A percentile compares a stretch with the other conserved stretches of the same genome.
These are phyloP conservation scores for Criorhina ranunculi DNA, from an alignment of 2,888 invertebrate genomes.

Conservation along the genomic window DNA sequence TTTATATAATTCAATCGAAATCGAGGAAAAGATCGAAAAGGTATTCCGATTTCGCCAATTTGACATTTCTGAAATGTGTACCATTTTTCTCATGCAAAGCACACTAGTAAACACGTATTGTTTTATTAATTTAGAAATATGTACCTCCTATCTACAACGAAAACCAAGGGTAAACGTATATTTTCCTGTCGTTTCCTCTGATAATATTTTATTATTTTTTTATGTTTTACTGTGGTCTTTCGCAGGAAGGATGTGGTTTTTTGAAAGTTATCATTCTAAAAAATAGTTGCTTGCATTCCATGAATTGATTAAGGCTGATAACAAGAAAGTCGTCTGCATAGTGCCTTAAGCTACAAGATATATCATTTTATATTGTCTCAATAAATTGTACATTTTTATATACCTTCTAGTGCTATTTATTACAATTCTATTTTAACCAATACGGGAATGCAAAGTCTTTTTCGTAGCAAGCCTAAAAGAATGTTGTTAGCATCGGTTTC, in stretches of 20 bases:
- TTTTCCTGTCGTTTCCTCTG: slow-evolving; percentile 1
- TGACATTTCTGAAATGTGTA: too few species aligned
- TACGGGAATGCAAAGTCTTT: too few species aligned
- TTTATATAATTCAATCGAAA: too few species aligned
- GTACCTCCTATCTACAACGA: neutral
- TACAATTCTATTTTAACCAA: neutral
- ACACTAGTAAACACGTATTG: too few species aligned
- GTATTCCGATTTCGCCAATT: too few species aligned
- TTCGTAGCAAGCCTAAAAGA: too few species aligned
- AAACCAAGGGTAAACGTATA: neutral
- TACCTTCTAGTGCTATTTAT: neutral
- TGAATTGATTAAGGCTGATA: slow-evolving; percentile 6
- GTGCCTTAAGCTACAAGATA: neutral
- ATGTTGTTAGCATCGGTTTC: too few species aligned
- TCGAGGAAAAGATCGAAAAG: too few species aligned
- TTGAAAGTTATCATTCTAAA: slow-evolving; percentile 1
- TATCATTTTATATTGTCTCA: neutral
- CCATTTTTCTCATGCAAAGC: too few species aligned
- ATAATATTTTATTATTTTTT: neutral
- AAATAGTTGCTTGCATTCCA: slow-evolving; percentile 5
- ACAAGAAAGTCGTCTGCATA: slow-evolving; percentile 15
- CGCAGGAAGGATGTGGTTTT: slow-evolving; percentile 37
- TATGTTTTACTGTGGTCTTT: slow-evolving; percentile 5
- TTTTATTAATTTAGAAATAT: neutral
- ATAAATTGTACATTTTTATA: neutral